phyloP scores from a whole-genome alignment of 1,140 invertebrate species.

The Drosophila subobscura region DNA sequence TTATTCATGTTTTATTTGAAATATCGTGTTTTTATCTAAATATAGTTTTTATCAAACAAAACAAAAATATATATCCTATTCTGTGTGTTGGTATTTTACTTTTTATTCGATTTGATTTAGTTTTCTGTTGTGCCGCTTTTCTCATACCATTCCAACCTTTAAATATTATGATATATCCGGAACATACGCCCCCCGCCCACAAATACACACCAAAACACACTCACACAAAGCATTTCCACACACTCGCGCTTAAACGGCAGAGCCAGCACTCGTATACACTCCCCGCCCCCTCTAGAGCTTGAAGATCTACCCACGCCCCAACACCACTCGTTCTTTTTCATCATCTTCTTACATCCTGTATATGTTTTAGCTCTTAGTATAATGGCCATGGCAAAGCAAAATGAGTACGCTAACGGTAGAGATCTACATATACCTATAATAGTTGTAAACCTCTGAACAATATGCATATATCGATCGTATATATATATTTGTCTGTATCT shows the following conservation, averaged over 20 bases:
- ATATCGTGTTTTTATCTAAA: slow-evolving; percentile 69
- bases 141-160: slow-evolving; percentile 35
- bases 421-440: slow-evolving; percentile 14
- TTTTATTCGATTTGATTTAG: slow-evolving; percentile 48
- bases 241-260: background rate
- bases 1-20: slow-evolving; percentile 69
- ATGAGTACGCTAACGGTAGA: slow-evolving; percentile 74
- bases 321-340: slow-evolving; percentile 3
- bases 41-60: slow-evolving; percentile 63
- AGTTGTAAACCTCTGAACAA: slow-evolving; percentile 64
- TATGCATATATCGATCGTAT: slow-evolving; percentile 10
- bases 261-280: slow-evolving; percentile 1
- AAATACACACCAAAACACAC: slow-evolving; percentile 23
- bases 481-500: slow-evolving; percentile 38
- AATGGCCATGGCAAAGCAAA: slow-evolving; percentile 57
- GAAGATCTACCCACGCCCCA: background rate
- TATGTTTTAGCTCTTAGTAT: slow-evolving; percentile 69
- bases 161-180: slow-evolving; percentile 28
- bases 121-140: slow-evolving; percentile 72
- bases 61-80: slow-evolving; percentile 69
- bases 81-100: slow-evolving; percentile 79
- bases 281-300: background rate
- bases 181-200: slow-evolving; percentile 8
- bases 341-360: slow-evolving; percentile 35
- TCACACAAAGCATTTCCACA: slow-evolving; percentile 28